Evolutionary conservation across 2,888 invertebrate species (phyloP).

Genomic region (Steromphala cineraria): DNA sequence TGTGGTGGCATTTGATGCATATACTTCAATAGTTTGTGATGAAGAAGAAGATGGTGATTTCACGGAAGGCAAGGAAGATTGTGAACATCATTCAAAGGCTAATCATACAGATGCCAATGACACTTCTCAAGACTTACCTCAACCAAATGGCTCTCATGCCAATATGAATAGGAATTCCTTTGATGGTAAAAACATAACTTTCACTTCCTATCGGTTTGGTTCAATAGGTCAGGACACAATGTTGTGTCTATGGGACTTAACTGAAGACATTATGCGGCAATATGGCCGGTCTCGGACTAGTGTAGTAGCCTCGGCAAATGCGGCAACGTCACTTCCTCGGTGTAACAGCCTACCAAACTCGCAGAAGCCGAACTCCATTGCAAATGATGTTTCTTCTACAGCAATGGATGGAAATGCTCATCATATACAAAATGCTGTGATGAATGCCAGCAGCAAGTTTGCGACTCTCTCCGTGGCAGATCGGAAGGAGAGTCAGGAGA

Average conservation of each 20-base stretch:
- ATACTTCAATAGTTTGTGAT: slow-evolving; percentile 79
- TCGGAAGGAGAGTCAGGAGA: slow-evolving; percentile 68
- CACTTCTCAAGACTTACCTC: slow-evolving; percentile 12
- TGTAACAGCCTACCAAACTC: slow-evolving; percentile 64
- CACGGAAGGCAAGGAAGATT: slow-evolving; percentile 71
- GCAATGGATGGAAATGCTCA: slow-evolving; percentile 61
- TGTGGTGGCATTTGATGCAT: slow-evolving; percentile 87
- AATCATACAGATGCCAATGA: slow-evolving; percentile 15
- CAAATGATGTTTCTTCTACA: slow-evolving; percentile 48
- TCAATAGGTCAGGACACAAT: slow-evolving; percentile 99
- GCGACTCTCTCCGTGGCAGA: slow-evolving; percentile 73
- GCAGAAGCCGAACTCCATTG: slow-evolving; percentile 56
- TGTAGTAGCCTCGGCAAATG: slow-evolving; percentile 63
- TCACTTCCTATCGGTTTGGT: slow-evolving; percentile 87
- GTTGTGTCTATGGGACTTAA: slow-evolving; percentile 98
- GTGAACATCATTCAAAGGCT: slow-evolving; percentile 23
- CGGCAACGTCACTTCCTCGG: slow-evolving; percentile 50
- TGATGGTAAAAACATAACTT: slow-evolving; percentile 39
- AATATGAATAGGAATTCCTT: slow-evolving; percentile 44
- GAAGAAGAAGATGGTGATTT: slow-evolving; percentile 77
- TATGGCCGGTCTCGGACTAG: slow-evolving; percentile 73
- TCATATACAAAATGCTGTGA: slow-evolving; percentile 56
- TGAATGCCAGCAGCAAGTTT: slow-evolving; percentile 69
- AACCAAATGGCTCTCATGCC: slow-evolving; percentile 29
- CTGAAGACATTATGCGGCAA: slow-evolving; percentile 92